These are phyloP conservation scores for Planococcus citri DNA, from an alignment of 1,140 invertebrate genomes.

Conservation along the genomic window DNA sequence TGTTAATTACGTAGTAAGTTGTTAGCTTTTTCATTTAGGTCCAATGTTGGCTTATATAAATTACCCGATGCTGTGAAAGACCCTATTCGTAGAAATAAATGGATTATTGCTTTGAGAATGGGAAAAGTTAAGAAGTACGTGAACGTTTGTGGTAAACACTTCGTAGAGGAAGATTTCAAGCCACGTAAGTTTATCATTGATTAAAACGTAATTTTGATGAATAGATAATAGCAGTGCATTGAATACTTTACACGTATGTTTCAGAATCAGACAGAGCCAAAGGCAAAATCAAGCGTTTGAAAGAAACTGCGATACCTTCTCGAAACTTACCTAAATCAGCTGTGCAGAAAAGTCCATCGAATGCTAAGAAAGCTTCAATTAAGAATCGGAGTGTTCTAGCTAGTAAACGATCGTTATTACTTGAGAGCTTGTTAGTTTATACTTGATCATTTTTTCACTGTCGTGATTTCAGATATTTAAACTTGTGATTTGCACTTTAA, in stretches of 20 bases:
- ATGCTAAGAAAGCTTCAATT: not conserved
- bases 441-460: not conserved
- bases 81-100: not conserved
- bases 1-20: too few species aligned
- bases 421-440: not conserved
- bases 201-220: not conserved
- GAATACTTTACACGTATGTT: not conserved
- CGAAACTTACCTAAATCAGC: not conserved
- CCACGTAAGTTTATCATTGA: not conserved
- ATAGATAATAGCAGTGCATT: not conserved
- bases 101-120: not conserved
- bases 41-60: not conserved
- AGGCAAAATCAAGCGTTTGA: not conserved
- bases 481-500: too few species aligned
- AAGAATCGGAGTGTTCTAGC: not conserved
- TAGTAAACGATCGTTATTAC: not conserved
- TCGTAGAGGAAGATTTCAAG: not conserved
- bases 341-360: not conserved
- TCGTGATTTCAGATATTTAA: not conserved
- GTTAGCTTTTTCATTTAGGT: too few species aligned
- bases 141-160: not conserved
- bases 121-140: not conserved
- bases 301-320: not conserved
- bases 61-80: not conserved
- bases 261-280: not conserved